A percentile compares a stretch with the other conserved stretches of the same genome.
phyloP scores from a whole-genome alignment of 35 echinoderm and acorn worm species.

The Chiridota heheva region DNA sequence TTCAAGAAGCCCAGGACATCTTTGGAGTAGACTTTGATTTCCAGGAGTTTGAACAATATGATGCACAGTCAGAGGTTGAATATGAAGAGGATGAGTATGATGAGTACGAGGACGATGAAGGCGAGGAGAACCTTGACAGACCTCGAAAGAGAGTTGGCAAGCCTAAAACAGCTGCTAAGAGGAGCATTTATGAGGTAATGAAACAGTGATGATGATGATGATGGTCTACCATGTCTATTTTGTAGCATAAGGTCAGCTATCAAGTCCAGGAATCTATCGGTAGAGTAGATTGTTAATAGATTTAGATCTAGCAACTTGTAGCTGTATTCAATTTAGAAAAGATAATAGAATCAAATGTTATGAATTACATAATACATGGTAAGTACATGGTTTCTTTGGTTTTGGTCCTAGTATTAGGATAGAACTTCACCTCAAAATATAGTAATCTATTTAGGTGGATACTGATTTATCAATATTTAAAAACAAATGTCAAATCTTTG shows the following conservation, averaged over 20 bases:
- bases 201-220: not conserved
- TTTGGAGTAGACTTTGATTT: slow-evolving; percentile 99
- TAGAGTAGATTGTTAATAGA: too few species aligned
- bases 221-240: not conserved
- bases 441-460: too few species aligned
- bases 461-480: too few species aligned
- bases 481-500: too few species aligned
- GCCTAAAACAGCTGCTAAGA: slow-evolving; percentile 69
- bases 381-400: too few species aligned
- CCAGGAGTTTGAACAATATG: slow-evolving; percentile 80
- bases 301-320: too few species aligned
- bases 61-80: slow-evolving; percentile 60
- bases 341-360: too few species aligned
- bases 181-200: slow-evolving; percentile 87
- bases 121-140: slow-evolving; percentile 48
- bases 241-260: not conserved
- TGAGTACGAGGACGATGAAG: slow-evolving; percentile 91
- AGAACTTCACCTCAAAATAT: too few species aligned
- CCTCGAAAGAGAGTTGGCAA: slow-evolving; percentile 58
- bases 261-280: too few species aligned
- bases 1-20: slow-evolving; percentile 96
- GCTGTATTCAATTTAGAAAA: too few species aligned
- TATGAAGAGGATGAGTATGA: slow-evolving; percentile 72
- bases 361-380: too few species aligned
- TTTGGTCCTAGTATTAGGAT: too few species aligned